These are phyloP conservation scores for Hydra vulgaris DNA, from an alignment of 30 jellyfish, hydroid and myxozoan species.

Conservation along the genomic window DNA sequence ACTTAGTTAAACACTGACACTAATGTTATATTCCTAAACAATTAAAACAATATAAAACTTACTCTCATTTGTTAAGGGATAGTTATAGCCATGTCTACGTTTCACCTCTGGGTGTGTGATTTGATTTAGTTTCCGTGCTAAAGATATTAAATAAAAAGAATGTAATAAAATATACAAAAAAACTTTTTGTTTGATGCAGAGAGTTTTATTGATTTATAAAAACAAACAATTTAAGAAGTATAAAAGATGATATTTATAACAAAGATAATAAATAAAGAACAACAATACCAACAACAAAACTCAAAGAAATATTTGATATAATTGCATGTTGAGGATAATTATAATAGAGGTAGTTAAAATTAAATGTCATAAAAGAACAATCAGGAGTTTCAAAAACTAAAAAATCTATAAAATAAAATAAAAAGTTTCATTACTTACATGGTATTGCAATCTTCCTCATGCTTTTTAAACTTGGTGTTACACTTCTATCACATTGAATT, in stretches of 20 bases:
- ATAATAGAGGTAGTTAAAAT: neutral
- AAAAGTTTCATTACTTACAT: neutral
- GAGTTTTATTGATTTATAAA: neutral
- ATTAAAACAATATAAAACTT: neutral
- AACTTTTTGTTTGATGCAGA: neutral
- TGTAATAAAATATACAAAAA: neutral
- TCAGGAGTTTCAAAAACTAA: neutral
- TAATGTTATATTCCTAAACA: neutral
- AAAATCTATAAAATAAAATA: neutral
- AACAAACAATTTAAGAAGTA: neutral
- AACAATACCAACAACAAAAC: neutral
- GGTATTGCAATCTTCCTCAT: neutral
- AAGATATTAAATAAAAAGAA: neutral
- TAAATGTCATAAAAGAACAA: neutral
- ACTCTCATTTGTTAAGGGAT: neutral
- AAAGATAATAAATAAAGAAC: neutral
- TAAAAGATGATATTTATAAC: neutral
- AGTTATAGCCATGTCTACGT: neutral
- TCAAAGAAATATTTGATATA: neutral
- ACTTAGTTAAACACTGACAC: neutral
- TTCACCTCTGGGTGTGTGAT: neutral
- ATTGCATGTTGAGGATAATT: neutral
- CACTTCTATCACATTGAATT: neutral
- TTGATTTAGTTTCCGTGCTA: neutral
- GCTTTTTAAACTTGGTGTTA: neutral